A percentile compares a stretch with the other conserved stretches of the same genome.
phyloP scores from a whole-genome alignment of 2,113 vertebrate species.

The Plestiodon gilberti region DNA sequence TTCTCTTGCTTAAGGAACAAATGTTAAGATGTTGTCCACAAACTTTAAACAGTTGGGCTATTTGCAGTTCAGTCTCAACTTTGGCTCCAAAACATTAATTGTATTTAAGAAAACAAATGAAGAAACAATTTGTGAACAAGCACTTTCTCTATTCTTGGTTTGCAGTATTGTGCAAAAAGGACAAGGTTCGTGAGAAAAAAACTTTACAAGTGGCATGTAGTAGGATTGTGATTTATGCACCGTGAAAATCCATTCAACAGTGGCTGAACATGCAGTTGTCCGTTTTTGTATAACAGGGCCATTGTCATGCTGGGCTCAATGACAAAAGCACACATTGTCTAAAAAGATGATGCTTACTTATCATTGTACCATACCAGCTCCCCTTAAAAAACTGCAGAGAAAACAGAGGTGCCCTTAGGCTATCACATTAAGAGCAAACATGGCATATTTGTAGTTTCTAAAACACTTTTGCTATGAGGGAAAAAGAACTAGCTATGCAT shows the following conservation, averaged over 20 bases:
- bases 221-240: slow-evolving; percentile 61
- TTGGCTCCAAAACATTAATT: neutral
- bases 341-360: slow-evolving; percentile 9
- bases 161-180: slow-evolving; percentile 21
- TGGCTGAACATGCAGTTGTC: slow-evolving; percentile 5
- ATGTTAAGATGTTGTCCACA: neutral
- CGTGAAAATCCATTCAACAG: slow-evolving; percentile 55
- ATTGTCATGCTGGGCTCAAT: slow-evolving; percentile 20
- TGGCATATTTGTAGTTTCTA: neutral
- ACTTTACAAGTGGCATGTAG: slow-evolving; percentile 36
- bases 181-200: slow-evolving; percentile 57
- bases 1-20: neutral
- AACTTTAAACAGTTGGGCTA: too few species aligned
- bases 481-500: too few species aligned
- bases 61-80: neutral
- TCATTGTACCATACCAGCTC: slow-evolving; percentile 4
- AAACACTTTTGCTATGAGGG: too few species aligned
- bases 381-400: slow-evolving; percentile 1
- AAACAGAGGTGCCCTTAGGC: neutral
- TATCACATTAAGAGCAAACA: neutral
- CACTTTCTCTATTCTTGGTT: neutral
- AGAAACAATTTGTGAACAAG: neutral
- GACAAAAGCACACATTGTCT: slow-evolving; percentile 14
- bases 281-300: neutral
- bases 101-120: neutral